These are phyloP conservation scores for Tetrapedia diversipes DNA, from an alignment of 2,888 invertebrate species.

Conservation along the genomic window DNA sequence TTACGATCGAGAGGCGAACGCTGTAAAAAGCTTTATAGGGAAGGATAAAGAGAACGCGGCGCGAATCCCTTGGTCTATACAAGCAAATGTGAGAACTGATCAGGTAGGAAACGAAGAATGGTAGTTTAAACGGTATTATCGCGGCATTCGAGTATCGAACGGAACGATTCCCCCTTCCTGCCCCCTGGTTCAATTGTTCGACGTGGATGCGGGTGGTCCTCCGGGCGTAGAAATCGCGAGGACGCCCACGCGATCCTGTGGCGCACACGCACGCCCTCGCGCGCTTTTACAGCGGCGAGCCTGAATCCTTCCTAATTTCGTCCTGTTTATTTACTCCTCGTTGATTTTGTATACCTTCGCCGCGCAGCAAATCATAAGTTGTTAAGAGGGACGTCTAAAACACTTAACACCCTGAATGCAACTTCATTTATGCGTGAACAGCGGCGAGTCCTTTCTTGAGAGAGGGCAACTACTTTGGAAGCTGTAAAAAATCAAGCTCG, in stretches of 20 bases:
- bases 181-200: constrained; percentile 28
- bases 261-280: constrained; percentile 13
- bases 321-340: constrained; percentile 38
- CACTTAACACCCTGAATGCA: constrained; percentile 29
- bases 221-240: constrained; percentile 29
- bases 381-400: constrained; percentile 38
- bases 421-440: constrained; percentile 26
- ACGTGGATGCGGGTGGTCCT: constrained; percentile 55
- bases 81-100: background rate
- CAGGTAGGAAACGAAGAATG: background rate
- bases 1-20: too few species aligned
- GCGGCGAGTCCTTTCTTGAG: too few species aligned
- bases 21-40: too few species aligned
- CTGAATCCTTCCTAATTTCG: constrained; percentile 44
- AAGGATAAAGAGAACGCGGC: too few species aligned
- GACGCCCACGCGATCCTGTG: constrained; percentile 49
- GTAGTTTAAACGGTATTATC: constrained; percentile 3
- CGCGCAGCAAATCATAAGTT: constrained; percentile 39
- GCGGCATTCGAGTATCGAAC: constrained; percentile 7
- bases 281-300: constrained; percentile 15
- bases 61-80: too few species aligned
- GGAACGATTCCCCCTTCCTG: constrained; percentile 14
- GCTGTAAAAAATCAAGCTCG: background rate
- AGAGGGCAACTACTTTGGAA: constrained; percentile 5
- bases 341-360: constrained; percentile 15